Base-by-base conservation (phyloP, 2,113 vertebrate genomes). In the Hymenochirus boettgeri region DNA sequence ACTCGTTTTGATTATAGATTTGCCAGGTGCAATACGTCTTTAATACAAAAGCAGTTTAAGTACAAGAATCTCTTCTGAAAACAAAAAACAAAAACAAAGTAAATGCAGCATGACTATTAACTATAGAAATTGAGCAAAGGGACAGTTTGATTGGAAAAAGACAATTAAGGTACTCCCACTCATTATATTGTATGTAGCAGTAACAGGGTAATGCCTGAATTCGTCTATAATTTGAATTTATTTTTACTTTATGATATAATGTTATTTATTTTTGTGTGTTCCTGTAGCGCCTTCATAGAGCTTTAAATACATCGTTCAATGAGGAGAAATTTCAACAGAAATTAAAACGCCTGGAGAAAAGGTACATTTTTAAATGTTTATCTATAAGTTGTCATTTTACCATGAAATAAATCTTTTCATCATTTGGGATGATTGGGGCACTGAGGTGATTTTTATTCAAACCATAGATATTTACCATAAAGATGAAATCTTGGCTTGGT, bases 211-310 rank as follows among this genome's bases (percentile, higher is more conserved):
- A 10, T 31, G n/a, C n/a, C n/a, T n/a, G n/a, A n/a, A n/a, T 31
- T 31, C 10, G 10, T 31, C 10, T 31, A 31, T 31, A 6, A 31
- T 31, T 6, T 6, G 5, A 31, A 6, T 31, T 5, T 31, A 6
- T 31, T 6, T 31, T 31, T 10, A 6, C 29, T 31, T 31, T 10
- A 6, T 5, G 29, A 31, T 31, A 31, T 31, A 31, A 31, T 5
- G 10, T 5, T 31, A 5, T 31, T 31, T 31, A 10, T 31, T 31
- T 31, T 31, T 31, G 5, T 70, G 70, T 71, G n/a, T 35, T 6
- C 22, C 26, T 74, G 55, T 78, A 99, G 95, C 88, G 96, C 80
- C 82, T 99, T 72, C 96, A 99, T 62, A 86, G 93, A 69, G 94
- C 94, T 59, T 81, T 99, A 65, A 99, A 98, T 75, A 91, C 89